A percentile compares a stretch with the other conserved stretches of the same genome.
Evolutionary conservation across 2,113 vertebrate species (phyloP).

Genomic region (Aegypius monachus): DNA sequence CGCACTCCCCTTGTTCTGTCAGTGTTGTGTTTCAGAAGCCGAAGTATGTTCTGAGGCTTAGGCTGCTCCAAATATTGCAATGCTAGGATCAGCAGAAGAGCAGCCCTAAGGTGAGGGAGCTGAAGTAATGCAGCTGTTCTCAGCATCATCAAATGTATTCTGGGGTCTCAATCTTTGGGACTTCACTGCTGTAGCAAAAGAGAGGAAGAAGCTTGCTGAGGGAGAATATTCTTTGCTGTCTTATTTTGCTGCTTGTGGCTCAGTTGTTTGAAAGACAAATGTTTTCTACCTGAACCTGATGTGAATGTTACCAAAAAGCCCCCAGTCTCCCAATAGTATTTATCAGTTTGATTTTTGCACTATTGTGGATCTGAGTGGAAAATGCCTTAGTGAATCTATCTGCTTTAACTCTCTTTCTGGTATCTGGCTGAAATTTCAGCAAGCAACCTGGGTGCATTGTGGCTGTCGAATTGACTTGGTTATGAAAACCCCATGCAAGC

Average conservation of each 20-base stretch:
- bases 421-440: neutral
- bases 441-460: rapidly evolving
- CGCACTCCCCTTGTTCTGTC: neutral
- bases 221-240: neutral
- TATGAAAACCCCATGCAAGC: neutral
- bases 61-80: neutral
- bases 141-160: neutral
- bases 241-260: neutral
- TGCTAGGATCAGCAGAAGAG: neutral
- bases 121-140: neutral
- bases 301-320: neutral
- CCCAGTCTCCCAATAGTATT: neutral
- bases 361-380: neutral
- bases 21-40: neutral
- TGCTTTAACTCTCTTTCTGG: neutral
- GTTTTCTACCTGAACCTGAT: neutral
- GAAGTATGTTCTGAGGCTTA: neutral
- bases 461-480: neutral
- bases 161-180: neutral
- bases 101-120: neutral
- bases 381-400: neutral
- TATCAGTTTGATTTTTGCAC: neutral
- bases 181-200: neutral
- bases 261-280: rapidly evolving
- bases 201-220: neutral